A percentile compares a stretch with the other conserved stretches of the same genome.
Conservation (phyloP, 2,113 vertebrate genomes). For the Benitochromis conjunctus region DNA sequence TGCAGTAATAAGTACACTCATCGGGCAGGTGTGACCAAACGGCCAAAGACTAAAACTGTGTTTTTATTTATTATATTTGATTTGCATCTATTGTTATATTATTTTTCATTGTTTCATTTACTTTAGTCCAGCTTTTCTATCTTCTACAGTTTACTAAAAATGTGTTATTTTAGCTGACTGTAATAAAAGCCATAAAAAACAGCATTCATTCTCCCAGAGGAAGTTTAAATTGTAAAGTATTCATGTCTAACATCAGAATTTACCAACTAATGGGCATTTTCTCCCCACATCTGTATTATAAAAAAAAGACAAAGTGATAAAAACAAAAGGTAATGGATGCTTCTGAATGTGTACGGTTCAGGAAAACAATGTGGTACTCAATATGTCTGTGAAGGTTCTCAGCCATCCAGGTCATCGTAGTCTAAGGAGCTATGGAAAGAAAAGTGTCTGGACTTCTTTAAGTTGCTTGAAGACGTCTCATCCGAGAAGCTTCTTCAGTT, state of each 20-base stretch:
- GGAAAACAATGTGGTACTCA: not conserved
- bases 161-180: not conserved
- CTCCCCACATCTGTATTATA: not conserved
- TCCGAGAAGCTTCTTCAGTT: too few relatives aligned
- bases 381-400: too few relatives aligned
- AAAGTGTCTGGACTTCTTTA: too few relatives aligned
- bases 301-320: not conserved
- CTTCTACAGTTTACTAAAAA: accelerated
- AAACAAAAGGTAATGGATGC: not conserved
- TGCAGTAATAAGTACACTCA: not conserved
- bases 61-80: too few relatives aligned
- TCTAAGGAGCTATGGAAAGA: too few relatives aligned
- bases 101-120: not conserved
- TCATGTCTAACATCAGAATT: not conserved
- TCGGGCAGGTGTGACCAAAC: too few relatives aligned
- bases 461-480: too few relatives aligned
- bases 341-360: not conserved
- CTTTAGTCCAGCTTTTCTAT: not conserved
- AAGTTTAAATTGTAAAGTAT: not conserved
- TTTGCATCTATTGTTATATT: too few relatives aligned
- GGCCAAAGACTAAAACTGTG: too few relatives aligned
- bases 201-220: not conserved
- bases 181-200: not conserved
- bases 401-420: not conserved
- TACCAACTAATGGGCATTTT: not conserved